Percentiles rank a stretch among this genome's conserved stretches.
Conservation (phyloP, 2,797 vertebrate species). For the Manis pentadactyla region DNA sequence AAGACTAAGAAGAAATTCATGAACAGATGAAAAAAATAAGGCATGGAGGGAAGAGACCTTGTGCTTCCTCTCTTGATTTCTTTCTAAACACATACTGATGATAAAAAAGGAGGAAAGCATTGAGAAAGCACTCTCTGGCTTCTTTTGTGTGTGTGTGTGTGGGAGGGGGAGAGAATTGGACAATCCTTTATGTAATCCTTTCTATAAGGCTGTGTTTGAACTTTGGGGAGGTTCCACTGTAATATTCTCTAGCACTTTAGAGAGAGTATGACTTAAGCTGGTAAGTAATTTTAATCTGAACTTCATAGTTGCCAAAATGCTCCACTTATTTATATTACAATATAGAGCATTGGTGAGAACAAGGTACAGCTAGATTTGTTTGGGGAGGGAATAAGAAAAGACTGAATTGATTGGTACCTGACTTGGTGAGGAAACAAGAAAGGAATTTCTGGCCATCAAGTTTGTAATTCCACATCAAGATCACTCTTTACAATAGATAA, state of each 20-base stretch:
- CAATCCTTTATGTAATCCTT: conserved; percentile 44
- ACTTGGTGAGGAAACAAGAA: conserved; percentile 86
- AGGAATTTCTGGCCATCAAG: conserved; percentile 88
- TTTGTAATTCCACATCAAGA: conserved; percentile 84
- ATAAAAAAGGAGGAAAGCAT: conserved; percentile 23
- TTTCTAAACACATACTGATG: conserved; percentile 46
- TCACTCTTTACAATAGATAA: conserved; percentile 85
- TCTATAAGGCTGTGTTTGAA: conserved; percentile 46
- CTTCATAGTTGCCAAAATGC: conserved; percentile 34
- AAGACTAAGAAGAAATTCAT: conserved; percentile 61
- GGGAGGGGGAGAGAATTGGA: background rate
- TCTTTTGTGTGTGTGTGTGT: background rate
- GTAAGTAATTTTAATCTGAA: conserved; percentile 5
- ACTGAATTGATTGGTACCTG: conserved; percentile 80
- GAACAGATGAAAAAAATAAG: conserved; percentile 46
- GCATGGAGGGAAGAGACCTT: conserved; percentile 35
- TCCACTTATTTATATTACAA: conserved; percentile 43
- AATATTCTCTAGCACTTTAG: conserved; percentile 43
- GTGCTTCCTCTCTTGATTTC: conserved; percentile 52
- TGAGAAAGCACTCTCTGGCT: conserved; percentile 9
- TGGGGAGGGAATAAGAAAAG: conserved; percentile 57
- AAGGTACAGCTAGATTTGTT: background rate
- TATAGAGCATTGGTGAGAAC: conserved; percentile 22
- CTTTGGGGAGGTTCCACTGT: conserved; percentile 43
- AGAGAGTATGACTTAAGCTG: conserved; percentile 57